Conservation (phyloP, 2,888 invertebrate species). For the Dorcus hopei region DNA sequence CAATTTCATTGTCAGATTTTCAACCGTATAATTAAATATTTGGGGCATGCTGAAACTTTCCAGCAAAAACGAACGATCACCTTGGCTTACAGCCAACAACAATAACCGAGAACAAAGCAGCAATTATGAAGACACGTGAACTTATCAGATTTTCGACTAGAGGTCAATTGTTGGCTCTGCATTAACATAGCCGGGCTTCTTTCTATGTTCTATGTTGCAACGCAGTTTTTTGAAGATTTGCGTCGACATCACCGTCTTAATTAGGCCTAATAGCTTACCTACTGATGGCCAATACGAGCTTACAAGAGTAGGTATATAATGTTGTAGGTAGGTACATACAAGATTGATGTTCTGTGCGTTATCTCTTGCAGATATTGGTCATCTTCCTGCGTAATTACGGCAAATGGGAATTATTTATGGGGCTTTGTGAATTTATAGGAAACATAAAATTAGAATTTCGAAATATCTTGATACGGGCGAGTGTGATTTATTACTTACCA, state of each 20-base stretch:
- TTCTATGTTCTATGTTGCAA: constrained; percentile 13
- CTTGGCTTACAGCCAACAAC: constrained; percentile 30
- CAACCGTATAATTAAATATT: too few species aligned
- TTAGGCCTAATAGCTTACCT: constrained; percentile 11
- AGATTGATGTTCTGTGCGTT: background rate
- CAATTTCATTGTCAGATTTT: too few species aligned
- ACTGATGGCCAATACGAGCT: background rate
- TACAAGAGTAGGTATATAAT: background rate
- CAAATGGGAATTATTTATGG: background rate
- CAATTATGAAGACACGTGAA: constrained; percentile 24
- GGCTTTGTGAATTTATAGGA: background rate
- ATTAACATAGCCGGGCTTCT: constrained; percentile 21
- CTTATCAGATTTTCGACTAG: constrained; percentile 23
- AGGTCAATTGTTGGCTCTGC: constrained; percentile 22
- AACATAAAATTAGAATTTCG: background rate
- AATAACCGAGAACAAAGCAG: constrained; percentile 29
- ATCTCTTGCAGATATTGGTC: background rate
- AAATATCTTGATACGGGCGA: background rate
- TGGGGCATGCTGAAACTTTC: too few species aligned
- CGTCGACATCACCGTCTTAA: constrained; percentile 9
- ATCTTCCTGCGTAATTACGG: background rate
- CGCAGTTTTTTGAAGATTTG: constrained; percentile 5
- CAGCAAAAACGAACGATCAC: constrained; percentile 4
- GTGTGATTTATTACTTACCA: too few species aligned
- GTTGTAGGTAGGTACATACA: background rate